Evolutionary conservation across 92 coral and sea anemone genomes (phyloP), one percentile per base, ranked within the genome.

Genomic region (Phenganax marumi): DNA sequence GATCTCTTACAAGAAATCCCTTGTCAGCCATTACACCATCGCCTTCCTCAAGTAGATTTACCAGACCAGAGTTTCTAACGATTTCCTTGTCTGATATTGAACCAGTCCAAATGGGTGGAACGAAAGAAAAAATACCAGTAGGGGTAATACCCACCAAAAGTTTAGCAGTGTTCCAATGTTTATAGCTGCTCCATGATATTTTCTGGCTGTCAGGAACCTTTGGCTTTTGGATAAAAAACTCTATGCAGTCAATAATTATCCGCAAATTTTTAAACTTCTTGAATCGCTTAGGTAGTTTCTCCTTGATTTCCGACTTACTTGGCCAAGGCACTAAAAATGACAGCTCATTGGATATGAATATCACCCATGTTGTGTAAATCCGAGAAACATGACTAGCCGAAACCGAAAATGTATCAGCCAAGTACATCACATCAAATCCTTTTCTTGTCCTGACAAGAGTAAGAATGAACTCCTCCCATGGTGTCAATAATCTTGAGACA

Each of bases 361-460:
- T 76, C 21, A 76, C 62, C 69, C 81, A 76, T 16, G 81, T 76
- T 43, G 65, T 76, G 43, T 76, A 76, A 23, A 76, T 57, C 14
- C 81, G 46, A 57, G 81, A 77, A 77, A 77, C 81, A 13, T 77
- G 81, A 13, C 81, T 50, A 12, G 81, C 70, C 22, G 69, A 79
- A 60, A 79, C 69, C 25, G 49, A 25, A 79, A 79, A 79, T n/a
- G 84, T 79, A 46, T 79, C 84, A 8, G 84, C 79, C n/a, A 74
- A 17, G 64, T 77, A 64, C 50, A 61, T 5, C 13, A 87, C 85
- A 57, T 84, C 87, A 24, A 89, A 83, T 50, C 85, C 83, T 86
- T 83, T 86, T 72, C 88, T 74, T 16, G 87, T 84, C 22, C 87
- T 78, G 48, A 88, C 90, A 60, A 84, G 52, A 3, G 88, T 84